Evolutionary conservation across 2,113 vertebrate genomes (phyloP), one percentile per base, ranked within the genome.

Genomic region (Cryptomyrus ogoouensis): DNA sequence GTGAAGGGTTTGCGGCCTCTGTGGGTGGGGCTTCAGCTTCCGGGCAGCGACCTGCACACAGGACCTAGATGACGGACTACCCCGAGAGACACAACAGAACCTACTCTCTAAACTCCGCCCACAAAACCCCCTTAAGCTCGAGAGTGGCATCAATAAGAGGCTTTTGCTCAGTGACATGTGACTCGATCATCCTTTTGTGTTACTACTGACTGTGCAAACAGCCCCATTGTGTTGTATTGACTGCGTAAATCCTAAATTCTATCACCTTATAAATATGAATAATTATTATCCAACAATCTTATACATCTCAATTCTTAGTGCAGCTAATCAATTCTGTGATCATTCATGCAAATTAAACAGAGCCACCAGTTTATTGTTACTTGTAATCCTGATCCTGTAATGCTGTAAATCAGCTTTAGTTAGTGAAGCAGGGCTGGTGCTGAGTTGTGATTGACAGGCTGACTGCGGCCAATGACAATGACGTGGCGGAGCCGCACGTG

Each of bases 21-120:
- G 96, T 2, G 97, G 96, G 53, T 97, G 98, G 24, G 98, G 98
- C 91, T 99, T 99, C 93, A 99, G 94, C 91, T 99, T 99, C 89
- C 98, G 97, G 62, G 97, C 97, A 0, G 98, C 96, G 12, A 95
- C 98, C 98, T 99, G 49, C 31, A 89, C 83, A 50, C 3, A 19
- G 52, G 52, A 89, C 15, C 13, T 19, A 21, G 0, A 24, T 58
- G 87, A 88, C 39, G n/a, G 74, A 66, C 87, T 27, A 19, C 52
- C 84, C 49, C 9, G 35, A 50, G n/a, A 24, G 7, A 21, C 74
- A 52, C 15, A 8, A 21, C 24, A n/a, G 39, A 44, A 24, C 5
- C 24, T 86, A 21, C 24, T 46, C 56, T 9, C 58, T 13, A 47
- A 21, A n/a, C 58, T 15, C 21, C 49, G 1, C 31, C 27, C 49